Conservation (phyloP, 2,113 vertebrate genomes). For the Strix aluco region DNA sequence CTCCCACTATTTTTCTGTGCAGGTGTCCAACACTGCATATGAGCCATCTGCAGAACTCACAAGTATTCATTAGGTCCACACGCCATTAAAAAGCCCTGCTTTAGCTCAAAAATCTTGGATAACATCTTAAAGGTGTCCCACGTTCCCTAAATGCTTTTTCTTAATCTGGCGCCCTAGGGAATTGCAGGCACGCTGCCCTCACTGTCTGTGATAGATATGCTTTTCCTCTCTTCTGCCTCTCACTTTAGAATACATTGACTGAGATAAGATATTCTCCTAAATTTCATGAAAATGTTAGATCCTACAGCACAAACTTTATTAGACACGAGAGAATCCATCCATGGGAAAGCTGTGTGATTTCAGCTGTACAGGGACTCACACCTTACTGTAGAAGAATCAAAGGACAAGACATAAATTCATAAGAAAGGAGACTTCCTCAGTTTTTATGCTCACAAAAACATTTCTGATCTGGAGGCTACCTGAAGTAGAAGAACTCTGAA, state of each 20-base stretch:
- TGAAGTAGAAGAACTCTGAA: not conserved
- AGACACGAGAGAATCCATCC: not conserved
- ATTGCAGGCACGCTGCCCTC: not conserved
- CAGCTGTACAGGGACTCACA: not conserved
- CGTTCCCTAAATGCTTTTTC: not conserved
- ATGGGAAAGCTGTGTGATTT: not conserved
- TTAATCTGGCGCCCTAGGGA: not conserved
- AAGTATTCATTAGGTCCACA: not conserved
- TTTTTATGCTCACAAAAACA: not conserved
- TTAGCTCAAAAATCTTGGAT: not conserved
- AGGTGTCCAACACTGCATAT: not conserved
- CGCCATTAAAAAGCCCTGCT: not conserved
- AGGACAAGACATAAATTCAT: not conserved
- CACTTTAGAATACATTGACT: not conserved
- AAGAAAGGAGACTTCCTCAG: not conserved
- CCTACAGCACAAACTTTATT: not conserved
- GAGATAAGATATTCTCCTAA: not conserved
- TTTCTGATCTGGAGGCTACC: not conserved
- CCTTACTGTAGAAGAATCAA: not conserved
- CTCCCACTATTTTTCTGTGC: not conserved
- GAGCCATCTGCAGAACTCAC: not conserved
- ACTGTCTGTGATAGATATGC: not conserved
- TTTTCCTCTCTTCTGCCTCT: not conserved
- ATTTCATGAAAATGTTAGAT: not conserved
- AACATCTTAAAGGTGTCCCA: not conserved